Evolutionary conservation across 2,888 invertebrate genomes (phyloP).

Genomic region (Parnassius mnemosyne): DNA sequence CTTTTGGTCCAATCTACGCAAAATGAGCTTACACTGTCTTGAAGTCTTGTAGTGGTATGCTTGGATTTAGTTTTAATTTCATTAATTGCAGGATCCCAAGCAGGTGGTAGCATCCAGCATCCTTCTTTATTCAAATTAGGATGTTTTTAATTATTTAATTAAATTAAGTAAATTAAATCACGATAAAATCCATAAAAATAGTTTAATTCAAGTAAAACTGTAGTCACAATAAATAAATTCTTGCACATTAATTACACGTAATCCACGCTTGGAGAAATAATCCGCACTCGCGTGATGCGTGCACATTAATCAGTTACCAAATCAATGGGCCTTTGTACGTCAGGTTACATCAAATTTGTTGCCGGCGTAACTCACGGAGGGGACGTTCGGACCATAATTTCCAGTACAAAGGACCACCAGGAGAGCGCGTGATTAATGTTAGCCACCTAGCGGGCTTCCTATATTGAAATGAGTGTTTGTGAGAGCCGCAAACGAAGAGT

Average conservation of each 20-base stretch:
- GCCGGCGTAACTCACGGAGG: slow-evolving; percentile 49
- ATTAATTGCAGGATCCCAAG: too few relatives aligned
- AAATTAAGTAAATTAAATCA: too few relatives aligned
- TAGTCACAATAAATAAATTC: too few relatives aligned
- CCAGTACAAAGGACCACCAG: slow-evolving; percentile 59
- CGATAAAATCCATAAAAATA: too few relatives aligned
- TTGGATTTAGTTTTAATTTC: too few relatives aligned
- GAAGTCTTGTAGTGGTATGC: too few relatives aligned
- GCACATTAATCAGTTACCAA: slow-evolving; percentile 53
- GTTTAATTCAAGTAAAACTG: too few relatives aligned
- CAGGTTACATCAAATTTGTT: slow-evolving; percentile 55
- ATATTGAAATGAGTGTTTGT: slow-evolving; percentile 41
- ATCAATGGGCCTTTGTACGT: slow-evolving; percentile 57
- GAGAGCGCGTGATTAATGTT: slow-evolving; percentile 56
- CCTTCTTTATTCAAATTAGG: too few relatives aligned
- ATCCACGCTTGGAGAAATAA: background rate
- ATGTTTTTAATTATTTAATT: too few relatives aligned
- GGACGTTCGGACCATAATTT: slow-evolving; percentile 47
- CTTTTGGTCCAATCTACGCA: too few relatives aligned
- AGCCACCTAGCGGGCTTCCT: slow-evolving; percentile 43
- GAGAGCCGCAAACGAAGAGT: slow-evolving; percentile 12
- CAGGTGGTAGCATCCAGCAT: too few relatives aligned
- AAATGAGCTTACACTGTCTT: too few relatives aligned
- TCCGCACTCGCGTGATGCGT: slow-evolving; percentile 39
- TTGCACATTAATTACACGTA: background rate